Base-by-base conservation (phyloP, 2,888 invertebrate genomes). In the Scelioninae gen. 1 region DNA sequence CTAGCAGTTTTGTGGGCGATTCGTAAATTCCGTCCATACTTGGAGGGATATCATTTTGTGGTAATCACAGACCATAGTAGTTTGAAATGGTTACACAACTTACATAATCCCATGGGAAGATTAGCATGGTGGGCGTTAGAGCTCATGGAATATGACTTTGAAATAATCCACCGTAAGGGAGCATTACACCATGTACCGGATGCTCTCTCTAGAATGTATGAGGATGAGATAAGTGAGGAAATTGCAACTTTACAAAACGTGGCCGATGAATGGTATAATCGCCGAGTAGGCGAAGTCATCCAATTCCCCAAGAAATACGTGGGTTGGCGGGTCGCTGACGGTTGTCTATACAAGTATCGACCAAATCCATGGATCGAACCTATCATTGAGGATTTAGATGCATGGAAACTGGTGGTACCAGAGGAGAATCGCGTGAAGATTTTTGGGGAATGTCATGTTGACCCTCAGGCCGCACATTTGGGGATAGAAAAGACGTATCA, bases 91-190 rank as follows among this genome's bases (percentile, higher is more conserved):
- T 15, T 84, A 29, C 56, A 72, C n/a, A 84, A 82, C 49, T 66
- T 82, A 5, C 31, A 45, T 1, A 51, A 65, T 9, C 31, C 47
- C 1, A 38, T 13, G 0, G 38, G 65, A 6, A 49, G 65, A 65
- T 51, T 88, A 51, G 87, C 86, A 1, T 15, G 87, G 3, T 88
- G 87, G 87, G 83, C 85, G 6, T 51, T 87, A 3, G 76, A 84
- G 29, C 40, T 88, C 2, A 82, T 82, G 13, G 79, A 83, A 7
- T 82, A 82, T 32, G 68, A 69, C 16, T 72, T 75, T 15, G 62
- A 63, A 5, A 16, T 47, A 5, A 47, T 47, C 5, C 80, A 84
- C 34, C 60, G 84, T 0, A 80, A 81, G 13, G 81, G 81, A 0
- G 66, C 72, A 0, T 29, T 76, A 4, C 62, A 84, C 31, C 58